Percentiles rank a stretch among this genome's conserved stretches.
These are phyloP conservation scores for Lasioglossum figueresi DNA, from an alignment of 2,888 invertebrate species.

Conservation along the genomic window DNA sequence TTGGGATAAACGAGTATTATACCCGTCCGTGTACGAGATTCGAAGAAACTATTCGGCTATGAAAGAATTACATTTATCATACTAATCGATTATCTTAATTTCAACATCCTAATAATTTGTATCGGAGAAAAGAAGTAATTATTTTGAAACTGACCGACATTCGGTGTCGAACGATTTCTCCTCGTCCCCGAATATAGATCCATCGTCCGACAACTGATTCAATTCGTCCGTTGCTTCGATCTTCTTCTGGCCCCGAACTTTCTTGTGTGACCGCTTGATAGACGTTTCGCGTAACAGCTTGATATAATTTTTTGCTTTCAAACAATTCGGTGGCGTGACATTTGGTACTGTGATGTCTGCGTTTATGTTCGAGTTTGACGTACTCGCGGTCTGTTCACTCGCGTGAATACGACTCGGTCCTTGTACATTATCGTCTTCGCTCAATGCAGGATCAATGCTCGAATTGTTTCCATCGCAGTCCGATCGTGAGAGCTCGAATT, in stretches of 20 bases:
- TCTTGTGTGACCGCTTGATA: slow-evolving; percentile 78
- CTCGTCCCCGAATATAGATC: slow-evolving; percentile 77
- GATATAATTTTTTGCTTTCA: slow-evolving; percentile 69
- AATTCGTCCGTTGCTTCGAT: slow-evolving; percentile 22
- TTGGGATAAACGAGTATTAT: neutral
- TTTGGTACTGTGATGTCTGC: slow-evolving; percentile 20
- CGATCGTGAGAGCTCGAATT: slow-evolving; percentile 1
- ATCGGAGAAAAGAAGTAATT: neutral
- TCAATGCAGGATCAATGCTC: neutral
- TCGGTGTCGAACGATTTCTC: slow-evolving; percentile 53
- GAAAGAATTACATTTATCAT: slow-evolving; percentile 29
- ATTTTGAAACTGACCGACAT: neutral
- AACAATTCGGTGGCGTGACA: slow-evolving; percentile 77
- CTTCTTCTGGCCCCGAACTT: slow-evolving; percentile 69
- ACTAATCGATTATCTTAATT: neutral
- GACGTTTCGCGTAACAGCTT: slow-evolving; percentile 74
- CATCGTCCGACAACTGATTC: slow-evolving; percentile 77
- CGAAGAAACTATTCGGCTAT: neutral
- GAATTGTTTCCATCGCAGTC: neutral
- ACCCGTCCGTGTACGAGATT: neutral
- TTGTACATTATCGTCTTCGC: neutral
- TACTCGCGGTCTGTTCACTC: slow-evolving; percentile 4
- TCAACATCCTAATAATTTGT: neutral
- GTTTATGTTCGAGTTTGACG: slow-evolving; percentile 30
- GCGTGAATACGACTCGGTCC: slow-evolving; percentile 63